These are phyloP conservation scores for Penaeus indicus DNA, from an alignment of 1,140 invertebrate species.

Conservation along the genomic window DNA sequence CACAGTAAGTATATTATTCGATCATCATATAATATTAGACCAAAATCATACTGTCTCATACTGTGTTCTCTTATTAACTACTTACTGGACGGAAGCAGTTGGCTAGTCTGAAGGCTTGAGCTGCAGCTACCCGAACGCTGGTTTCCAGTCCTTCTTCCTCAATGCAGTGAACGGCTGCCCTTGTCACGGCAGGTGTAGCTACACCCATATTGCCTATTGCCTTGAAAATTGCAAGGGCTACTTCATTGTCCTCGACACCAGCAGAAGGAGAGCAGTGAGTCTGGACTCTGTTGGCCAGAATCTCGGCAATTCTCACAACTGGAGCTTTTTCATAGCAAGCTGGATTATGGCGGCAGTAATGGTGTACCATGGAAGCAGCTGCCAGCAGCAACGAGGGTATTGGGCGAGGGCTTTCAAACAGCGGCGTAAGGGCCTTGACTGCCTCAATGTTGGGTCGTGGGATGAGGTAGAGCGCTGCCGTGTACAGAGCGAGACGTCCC, in stretches of 20 bases:
- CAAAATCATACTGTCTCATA: background rate
- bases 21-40: background rate
- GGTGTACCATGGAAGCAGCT: conserved; percentile 35
- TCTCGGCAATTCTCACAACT: conserved; percentile 4
- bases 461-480: background rate
- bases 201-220: conserved; percentile 49
- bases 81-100: conserved; percentile 40
- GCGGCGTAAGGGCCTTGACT: background rate
- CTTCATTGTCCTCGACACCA: background rate
- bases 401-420: background rate
- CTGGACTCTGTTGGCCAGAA: background rate
- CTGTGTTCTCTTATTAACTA: background rate
- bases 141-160: conserved; percentile 6
- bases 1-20: background rate
- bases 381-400: background rate
- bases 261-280: conserved; percentile 1
- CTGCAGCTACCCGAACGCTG: conserved; percentile 43
- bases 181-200: conserved; percentile 28
- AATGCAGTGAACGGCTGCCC: conserved; percentile 18
- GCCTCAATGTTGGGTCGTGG: background rate
- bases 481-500: background rate
- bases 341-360: conserved; percentile 41
- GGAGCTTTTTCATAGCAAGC: conserved; percentile 26
- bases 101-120: conserved; percentile 47
- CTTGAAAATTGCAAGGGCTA: conserved; percentile 33